Conservation (phyloP, 1,140 invertebrate genomes). For the Lanistes nyassanus region DNA sequence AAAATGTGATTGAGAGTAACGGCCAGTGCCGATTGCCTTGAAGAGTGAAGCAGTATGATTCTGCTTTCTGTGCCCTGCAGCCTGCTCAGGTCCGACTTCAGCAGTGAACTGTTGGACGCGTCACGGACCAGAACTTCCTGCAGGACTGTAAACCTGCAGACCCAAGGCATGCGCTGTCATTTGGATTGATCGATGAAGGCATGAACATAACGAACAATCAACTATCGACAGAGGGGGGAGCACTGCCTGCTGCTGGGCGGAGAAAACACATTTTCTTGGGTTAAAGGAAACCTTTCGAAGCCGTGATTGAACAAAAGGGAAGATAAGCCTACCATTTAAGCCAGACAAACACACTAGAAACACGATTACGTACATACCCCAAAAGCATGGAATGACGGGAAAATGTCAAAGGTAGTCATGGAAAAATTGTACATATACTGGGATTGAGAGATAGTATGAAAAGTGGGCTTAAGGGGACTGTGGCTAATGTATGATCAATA, state of each 20-base stretch:
- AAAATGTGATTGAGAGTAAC: not conserved
- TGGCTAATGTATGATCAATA: not conserved
- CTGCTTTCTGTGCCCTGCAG: constrained; percentile 90
- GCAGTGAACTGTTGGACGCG: constrained; percentile 66
- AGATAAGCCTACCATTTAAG: not conserved
- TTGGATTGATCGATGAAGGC: too few relatives aligned
- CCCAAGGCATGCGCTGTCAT: too few relatives aligned
- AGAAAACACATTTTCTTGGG: not conserved
- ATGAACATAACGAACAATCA: too few relatives aligned
- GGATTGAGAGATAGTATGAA: constrained; percentile 11
- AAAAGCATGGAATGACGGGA: not conserved
- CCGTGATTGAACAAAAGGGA: not conserved
- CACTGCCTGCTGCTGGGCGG: too few relatives aligned
- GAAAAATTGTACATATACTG: not conserved
- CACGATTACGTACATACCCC: not conserved
- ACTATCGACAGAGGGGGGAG: too few relatives aligned
- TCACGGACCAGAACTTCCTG: constrained; percentile 79
- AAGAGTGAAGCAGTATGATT: constrained; percentile 93
- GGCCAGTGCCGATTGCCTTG: constrained; percentile 10
- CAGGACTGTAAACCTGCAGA: constrained; percentile 79
- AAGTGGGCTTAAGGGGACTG: constrained; percentile 7
- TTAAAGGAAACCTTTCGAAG: not conserved
- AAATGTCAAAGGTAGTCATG: not conserved
- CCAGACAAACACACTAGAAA: constrained; percentile 5
- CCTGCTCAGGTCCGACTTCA: constrained; percentile 73